phyloP scores from a whole-genome alignment of 1,140 invertebrate genomes.

The Matsumurasca onukii region DNA sequence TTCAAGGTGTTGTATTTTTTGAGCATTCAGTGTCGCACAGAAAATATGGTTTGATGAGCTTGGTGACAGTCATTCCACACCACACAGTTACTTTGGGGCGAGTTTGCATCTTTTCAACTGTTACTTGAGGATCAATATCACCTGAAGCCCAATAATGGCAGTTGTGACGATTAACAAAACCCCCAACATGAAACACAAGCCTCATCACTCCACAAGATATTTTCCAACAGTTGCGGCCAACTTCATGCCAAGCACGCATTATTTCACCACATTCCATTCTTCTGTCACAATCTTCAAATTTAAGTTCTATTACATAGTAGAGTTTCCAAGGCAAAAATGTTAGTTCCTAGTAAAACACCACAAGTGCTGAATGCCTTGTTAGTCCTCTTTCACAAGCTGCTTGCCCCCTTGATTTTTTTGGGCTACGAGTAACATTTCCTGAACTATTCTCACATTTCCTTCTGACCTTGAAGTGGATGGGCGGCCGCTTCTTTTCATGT shows the following conservation, averaged over 20 bases:
- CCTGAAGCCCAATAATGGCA: background rate
- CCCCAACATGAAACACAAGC: background rate
- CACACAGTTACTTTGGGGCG: background rate
- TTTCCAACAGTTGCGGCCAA: background rate
- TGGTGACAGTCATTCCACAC: background rate
- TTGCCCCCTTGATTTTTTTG: background rate
- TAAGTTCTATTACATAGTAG: background rate
- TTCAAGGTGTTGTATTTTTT: no score
- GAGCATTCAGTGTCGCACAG: no score
- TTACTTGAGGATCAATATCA: background rate
- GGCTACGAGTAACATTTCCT: background rate
- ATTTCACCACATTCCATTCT: slow-evolving; percentile 1
- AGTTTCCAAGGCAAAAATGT: background rate
- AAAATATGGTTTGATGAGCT: background rate
- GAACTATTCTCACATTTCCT: background rate
- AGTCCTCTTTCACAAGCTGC: background rate
- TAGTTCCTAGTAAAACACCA: background rate
- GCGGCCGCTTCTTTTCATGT: background rate
- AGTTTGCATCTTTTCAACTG: slow-evolving; percentile 5
- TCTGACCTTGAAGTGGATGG: background rate
- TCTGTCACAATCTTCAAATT: background rate
- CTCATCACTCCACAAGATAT: background rate
- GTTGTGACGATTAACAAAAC: background rate
- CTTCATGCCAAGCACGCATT: background rate
- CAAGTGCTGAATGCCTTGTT: background rate